Base-by-base conservation (phyloP, 2,888 invertebrate genomes). In the Oscheius sp. region DNA sequence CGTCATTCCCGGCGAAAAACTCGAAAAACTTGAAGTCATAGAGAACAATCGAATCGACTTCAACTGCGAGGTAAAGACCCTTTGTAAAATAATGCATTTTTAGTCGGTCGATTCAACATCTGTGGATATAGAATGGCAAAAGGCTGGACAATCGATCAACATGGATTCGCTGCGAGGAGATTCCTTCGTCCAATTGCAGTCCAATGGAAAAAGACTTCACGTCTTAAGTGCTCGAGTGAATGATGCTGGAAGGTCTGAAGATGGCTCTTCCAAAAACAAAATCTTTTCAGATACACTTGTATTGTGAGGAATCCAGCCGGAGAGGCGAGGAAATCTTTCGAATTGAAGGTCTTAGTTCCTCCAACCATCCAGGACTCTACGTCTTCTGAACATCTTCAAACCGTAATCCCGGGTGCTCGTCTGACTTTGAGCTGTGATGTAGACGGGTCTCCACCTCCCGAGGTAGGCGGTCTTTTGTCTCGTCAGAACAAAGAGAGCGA, bases 361-460 rank as follows among this genome's bases (percentile, higher is more conserved):
- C 81, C 85, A 27, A 57, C 70, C 2, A 84, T 86, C 65, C 76
- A 79, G 70, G 85, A 86, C 3, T 61, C 74, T 1, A 33, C 69
- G 15, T 80, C 82, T 4, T 86, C 86, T 0, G 61, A 71, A 0
- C 48, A 79, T 3, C 58, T 84, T 20, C 74, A 81, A 15, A 75
- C 79, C 0, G 74, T 75, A 5, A 72, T 77, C 34, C 82, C 82
- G 2, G 73, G 71, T 0, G 39, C 57, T 0, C 34, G 55, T 1
- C 55, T 89, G 3, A 82, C 86, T 23, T 78, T 90, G 23, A 86
- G 87, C 3, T 90, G 90, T 81, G 57, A 68, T 4, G 81, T 75
- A 12, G 66, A 73, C n/a, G 84, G 83, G 17, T 70, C 39, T 2
- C 91, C 91, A 0, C 64, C 75, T 1, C 90, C 84, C 2, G 42